Evolutionary conservation across 64 coral and sea anemone species (phyloP), one percentile per base, ranked within the genome.

Genomic region (Montipora sp.): DNA sequence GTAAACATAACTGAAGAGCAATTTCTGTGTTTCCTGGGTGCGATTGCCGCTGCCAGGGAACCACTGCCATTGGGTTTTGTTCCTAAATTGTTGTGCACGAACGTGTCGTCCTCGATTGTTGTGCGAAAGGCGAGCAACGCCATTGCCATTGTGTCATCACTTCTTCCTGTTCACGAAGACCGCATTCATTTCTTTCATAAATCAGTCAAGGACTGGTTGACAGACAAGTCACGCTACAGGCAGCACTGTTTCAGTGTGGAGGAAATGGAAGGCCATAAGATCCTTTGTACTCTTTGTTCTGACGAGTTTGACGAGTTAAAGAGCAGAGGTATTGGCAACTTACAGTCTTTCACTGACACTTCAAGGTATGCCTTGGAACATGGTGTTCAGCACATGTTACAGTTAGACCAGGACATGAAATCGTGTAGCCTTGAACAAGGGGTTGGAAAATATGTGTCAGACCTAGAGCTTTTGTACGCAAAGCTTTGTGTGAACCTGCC

Each of bases 171-270:
- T 20, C 48, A 7, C 5, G 49, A 90, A 80, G 88, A 77, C 22
- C 75, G 78, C 19, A 20, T 90, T 46, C 47, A 45, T 5, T 43
- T 69, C 44, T 68, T 90, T 79, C 88, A 79, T 49, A 79, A 79
- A 49, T 79, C 77, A 21, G 77, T 79, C 50, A 53, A 20, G 48
- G 77, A 79, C 77, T 79, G 77, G 77, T 79, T 79, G 48, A 79
- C 48, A 20, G 77, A 79, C 48, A 53, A 13, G 14, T 22, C 49
- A 9, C 18, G 16, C 45, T 79, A 22, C 20, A n/a, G 48, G 4
- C 19, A 79, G 49, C 77, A 79, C 45, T 7, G 10, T 21, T 79
- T 79, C 20, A 53, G 4, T 8, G 48, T 79, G 48, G 77, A 79
- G 1, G 77, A 79, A 47, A 53, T 20, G 16, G 14, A 66, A 79